A percentile compares a stretch with the other conserved stretches of the same genome.
Conservation (phyloP, 2,113 vertebrate genomes). For the Ochotona princeps region DNA sequence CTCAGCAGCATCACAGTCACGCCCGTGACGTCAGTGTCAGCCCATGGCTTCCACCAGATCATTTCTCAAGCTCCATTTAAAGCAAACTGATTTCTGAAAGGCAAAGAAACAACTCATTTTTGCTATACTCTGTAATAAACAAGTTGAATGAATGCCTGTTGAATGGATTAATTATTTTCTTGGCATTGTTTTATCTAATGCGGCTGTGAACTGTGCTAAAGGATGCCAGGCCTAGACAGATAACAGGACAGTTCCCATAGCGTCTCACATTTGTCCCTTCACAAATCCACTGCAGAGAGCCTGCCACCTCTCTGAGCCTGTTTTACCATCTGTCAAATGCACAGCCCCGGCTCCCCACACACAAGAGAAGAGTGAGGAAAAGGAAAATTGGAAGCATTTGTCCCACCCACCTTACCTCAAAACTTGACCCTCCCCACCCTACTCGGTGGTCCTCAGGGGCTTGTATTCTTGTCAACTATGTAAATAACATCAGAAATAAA, state of each 20-base stretch:
- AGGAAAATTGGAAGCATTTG: no score
- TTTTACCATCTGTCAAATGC: background rate
- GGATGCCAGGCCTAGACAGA: background rate
- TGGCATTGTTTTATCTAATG: background rate
- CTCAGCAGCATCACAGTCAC: background rate
- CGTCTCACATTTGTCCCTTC: background rate
- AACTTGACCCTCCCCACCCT: no score
- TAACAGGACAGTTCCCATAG: background rate
- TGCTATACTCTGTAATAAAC: background rate
- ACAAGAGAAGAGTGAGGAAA: no score
- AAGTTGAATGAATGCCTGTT: background rate
- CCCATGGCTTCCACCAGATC: background rate
- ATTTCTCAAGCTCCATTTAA: constrained; percentile 22
- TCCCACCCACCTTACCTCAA: no score
- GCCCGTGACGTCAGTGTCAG: background rate
- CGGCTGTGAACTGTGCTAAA: background rate
- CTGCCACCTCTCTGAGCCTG: background rate
- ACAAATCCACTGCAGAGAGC: background rate
- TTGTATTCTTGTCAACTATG: no score
- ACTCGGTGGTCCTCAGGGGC: no score
- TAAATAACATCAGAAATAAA: no score
- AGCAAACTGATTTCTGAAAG: constrained; percentile 36
- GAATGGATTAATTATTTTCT: background rate
- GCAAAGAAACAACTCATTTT: background rate
- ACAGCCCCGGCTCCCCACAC: no score